Base-by-base conservation (phyloP, 2,113 vertebrate genomes). In the Melanerpes formicivorus region DNA sequence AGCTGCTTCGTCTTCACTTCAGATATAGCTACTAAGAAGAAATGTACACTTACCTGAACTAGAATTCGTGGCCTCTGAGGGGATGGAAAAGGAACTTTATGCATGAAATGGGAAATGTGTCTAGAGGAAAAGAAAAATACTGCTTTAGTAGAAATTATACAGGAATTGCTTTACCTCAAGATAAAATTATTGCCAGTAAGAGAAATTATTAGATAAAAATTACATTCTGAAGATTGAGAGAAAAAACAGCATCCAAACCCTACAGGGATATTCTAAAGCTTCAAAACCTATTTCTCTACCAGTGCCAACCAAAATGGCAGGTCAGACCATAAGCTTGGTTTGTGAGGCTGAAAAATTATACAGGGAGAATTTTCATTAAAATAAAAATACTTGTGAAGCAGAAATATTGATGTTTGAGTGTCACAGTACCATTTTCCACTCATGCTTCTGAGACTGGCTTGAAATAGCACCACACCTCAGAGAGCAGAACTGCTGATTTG, bases 41-140 rank as follows among this genome's bases (percentile, higher is more conserved):
- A 88, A 91, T 93, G 73, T 65, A 77, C 62, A 76, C 97, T 97
- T 95, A 99, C 99, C 98, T 99, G 99, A 85, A 99, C 99, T 46
- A 99, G 98, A 96, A 99, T 99, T 91, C 99, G 98, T 84, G 99
- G 99, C 93, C 99, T 99, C 96, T 99, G 99, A 90, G 97, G 98
- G 63, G 99, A 99, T 70, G 99, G 99, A 96, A 99, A 99, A 70
- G 99, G 99, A 96, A 99, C 99, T 93, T 98, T 99, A 96, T 99
- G 98, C 99, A 99, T 99, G 98, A 99, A 99, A 97, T 99, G 98
- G 78, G 98, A 99, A 97, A 99, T 98, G 96, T 99, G 99, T 96
- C 99, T 99, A 97, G 34, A 96, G 75, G 88, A 95, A 95, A 95
- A 93, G 37, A 90, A 84, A 81, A 87, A 72, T 19, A 84, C 23